A percentile compares a stretch with the other conserved stretches of the same genome.
phyloP scores from a whole-genome alignment of 2,888 invertebrate species.

The Lasioglossum leucozonium region DNA sequence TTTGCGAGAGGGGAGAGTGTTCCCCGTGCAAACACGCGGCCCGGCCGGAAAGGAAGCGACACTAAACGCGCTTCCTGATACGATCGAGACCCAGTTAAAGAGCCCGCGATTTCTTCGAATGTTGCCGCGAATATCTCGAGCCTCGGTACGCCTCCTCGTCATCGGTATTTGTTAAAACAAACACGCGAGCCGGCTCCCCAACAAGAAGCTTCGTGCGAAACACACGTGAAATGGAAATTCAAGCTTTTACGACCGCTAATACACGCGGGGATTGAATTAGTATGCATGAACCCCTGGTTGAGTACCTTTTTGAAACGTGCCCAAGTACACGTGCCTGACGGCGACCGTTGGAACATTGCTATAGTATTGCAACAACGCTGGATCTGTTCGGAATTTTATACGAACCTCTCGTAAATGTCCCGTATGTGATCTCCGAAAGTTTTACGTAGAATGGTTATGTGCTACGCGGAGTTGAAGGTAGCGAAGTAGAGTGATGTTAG shows the following conservation, averaged over 20 bases:
- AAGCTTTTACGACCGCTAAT: slow-evolving; percentile 43
- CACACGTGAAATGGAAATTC: slow-evolving; percentile 36
- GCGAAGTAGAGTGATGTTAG: background rate
- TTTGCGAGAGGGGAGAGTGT: slow-evolving; percentile 32
- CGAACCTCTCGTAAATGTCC: background rate
- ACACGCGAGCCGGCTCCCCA: slow-evolving; percentile 14
- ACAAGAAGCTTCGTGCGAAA: slow-evolving; percentile 28
- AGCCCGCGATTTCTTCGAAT: slow-evolving; percentile 18
- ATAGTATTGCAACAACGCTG: background rate
- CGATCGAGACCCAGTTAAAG: slow-evolving; percentile 40
- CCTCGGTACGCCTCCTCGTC: background rate
- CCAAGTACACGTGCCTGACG: background rate
- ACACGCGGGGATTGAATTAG: slow-evolving; percentile 30
- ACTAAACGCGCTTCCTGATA: slow-evolving; percentile 40
- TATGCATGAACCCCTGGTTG: slow-evolving; percentile 21
- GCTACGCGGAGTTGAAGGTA: too few relatives aligned
- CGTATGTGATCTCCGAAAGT: background rate
- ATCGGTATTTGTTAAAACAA: slow-evolving; percentile 1
- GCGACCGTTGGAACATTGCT: background rate
- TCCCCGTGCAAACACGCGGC: background rate
- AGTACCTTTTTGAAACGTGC: slow-evolving; percentile 5
- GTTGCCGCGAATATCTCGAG: slow-evolving; percentile 13
- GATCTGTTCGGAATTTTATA: background rate
- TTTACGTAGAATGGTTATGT: background rate
- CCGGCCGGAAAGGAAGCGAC: background rate